Base-by-base conservation (phyloP, 2,888 invertebrate genomes). In the Schrankia costaestrigalis region DNA sequence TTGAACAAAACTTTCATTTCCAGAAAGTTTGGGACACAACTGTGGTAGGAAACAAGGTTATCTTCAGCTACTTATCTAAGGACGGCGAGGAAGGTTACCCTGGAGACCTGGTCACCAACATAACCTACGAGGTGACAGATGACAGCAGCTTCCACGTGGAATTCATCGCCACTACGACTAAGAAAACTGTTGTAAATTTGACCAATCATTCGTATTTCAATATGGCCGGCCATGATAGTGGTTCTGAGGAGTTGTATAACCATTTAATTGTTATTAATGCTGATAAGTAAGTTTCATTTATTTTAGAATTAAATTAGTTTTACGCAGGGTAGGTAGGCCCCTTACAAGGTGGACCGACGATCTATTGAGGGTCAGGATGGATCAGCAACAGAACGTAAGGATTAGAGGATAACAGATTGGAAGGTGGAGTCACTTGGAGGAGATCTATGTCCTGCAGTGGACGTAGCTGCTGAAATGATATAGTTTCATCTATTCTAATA, bases 181-280 rank as follows among this genome's bases (percentile, higher is more conserved):
- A 93, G 74, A 90, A 94, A 22, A 97, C 97, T 0, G 93, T 94
- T 4, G 90, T 98, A 25, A 97, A 96, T 74, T 78, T 98, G 46
- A 96, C 97, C 6, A 97, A 96, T 75, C 98, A 98, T 74, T 92
- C 95, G 7, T 98, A 97, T 74, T 97, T 98, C 77, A 98, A 98
- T 78, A 82, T 98, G 41, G 95, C 93, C 17, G 97, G 97, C 0
- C 95, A 97, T 81, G 89, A 83, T 3, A 71, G 90, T 2, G 95
- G 94, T 0, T 87, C 91, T 0, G 73, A 80, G 2, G 93, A 91
- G 53, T 50, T 95, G 4, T 92, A 91, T 56, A 91, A 93, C 23
- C 95, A 95, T 63, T 64, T 80, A 2, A 80, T 95, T 8, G 72
- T 82, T 10, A 90, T 97, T 11, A 93, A 93, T 62, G 94, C 95